A percentile compares a stretch with the other conserved stretches of the same genome.
Conservation (phyloP, 2,888 invertebrate species). For the Protonemura montana region DNA sequence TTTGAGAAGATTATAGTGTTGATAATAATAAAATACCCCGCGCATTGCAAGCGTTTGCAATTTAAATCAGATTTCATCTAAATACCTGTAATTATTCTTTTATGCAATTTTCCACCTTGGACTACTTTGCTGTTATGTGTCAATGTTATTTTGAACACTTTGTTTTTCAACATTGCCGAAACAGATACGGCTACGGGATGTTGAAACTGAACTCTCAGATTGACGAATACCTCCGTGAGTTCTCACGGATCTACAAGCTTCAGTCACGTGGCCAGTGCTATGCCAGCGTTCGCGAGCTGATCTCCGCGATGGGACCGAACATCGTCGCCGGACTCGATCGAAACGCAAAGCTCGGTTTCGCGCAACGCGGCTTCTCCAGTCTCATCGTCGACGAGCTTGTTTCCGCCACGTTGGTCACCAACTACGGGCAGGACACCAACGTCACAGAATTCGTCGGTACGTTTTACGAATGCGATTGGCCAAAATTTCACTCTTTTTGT, state of each 20-base stretch:
- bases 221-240: constrained; percentile 56
- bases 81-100: too few species aligned
- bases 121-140: too few species aligned
- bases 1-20: too few species aligned
- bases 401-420: constrained; percentile 63
- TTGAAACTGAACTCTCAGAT: constrained; percentile 60
- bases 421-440: constrained; percentile 67
- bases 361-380: constrained; percentile 59
- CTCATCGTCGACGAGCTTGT: constrained; percentile 65
- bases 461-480: constrained; percentile 46
- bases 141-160: too few species aligned
- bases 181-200: constrained; percentile 64
- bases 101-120: too few species aligned
- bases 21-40: too few species aligned
- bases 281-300: constrained; percentile 61
- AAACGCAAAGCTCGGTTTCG: constrained; percentile 58
- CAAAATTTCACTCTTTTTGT: neutral
- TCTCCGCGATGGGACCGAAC: constrained; percentile 62
- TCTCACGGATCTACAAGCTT: constrained; percentile 65
- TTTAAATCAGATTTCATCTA: too few species aligned
- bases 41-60: too few species aligned
- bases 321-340: constrained; percentile 60
- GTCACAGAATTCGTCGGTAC: constrained; percentile 66
- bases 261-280: constrained; percentile 63
- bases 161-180: too few species aligned